A percentile compares a stretch with the other conserved stretches of the same genome.
phyloP scores from a whole-genome alignment of 2,888 invertebrate genomes.

The Adelphocoris suturalis region DNA sequence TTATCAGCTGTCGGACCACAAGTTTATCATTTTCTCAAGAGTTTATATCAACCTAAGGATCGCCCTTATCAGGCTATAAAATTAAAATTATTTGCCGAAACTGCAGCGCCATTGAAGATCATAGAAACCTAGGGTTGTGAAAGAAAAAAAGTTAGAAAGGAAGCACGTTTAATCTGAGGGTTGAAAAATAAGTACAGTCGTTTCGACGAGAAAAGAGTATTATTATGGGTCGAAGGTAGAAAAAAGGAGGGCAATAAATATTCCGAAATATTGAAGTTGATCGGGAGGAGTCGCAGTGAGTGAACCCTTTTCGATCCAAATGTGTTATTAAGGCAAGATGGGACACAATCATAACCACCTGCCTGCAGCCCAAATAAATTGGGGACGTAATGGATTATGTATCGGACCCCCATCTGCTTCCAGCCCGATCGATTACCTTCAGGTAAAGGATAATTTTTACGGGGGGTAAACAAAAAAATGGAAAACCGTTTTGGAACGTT shows the following conservation, averaged over 20 bases:
- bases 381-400: conserved; percentile 68
- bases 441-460: conserved; percentile 27
- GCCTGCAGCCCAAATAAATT: conserved; percentile 56
- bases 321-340: conserved; percentile 63
- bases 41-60: too few relatives aligned
- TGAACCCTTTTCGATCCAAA: conserved; percentile 51
- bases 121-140: not conserved
- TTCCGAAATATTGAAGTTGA: conserved; percentile 53
- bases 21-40: too few relatives aligned
- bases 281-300: conserved; percentile 29
- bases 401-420: conserved; percentile 61
- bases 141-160: not conserved
- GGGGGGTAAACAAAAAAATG: not conserved
- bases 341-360: conserved; percentile 67
- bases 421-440: conserved; percentile 9
- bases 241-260: conserved; percentile 47
- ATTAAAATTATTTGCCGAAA: not conserved
- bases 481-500: not conserved
- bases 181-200: conserved; percentile 44
- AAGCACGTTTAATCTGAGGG: conserved; percentile 30
- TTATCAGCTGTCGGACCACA: too few relatives aligned
- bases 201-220: conserved; percentile 24
- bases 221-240: conserved; percentile 19
- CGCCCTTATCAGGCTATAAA: too few relatives aligned
- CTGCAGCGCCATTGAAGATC: not conserved